Evolutionary conservation across 2,797 vertebrate species (phyloP), one percentile per base, ranked within the genome.

Genomic region (Acanthopagrus latus): DNA sequence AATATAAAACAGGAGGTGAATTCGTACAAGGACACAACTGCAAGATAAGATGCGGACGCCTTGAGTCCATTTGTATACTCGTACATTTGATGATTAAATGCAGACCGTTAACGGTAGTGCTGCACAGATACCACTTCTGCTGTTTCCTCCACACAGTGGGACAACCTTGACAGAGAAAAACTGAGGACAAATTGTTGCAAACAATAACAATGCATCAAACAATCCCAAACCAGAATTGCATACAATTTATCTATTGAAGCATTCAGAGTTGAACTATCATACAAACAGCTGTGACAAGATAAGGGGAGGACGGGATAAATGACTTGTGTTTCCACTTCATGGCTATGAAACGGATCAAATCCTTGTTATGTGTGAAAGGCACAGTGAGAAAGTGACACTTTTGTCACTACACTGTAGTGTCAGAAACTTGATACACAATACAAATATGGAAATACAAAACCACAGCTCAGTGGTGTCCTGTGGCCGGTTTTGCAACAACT

Each of bases 1-100:
- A 94, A 93, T 92, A 92, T 88, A 91, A 88, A 91, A 70, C 77
- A 84, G 71, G 70, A 62, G 70, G 75, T 67, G 57, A 73, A 76
- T 71, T 81, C 66, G 82, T 38, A 66, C 58, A 47, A 88, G 54
- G 82, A 87, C 54, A n/a, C 59, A 27, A 57, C 48, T 63, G 43
- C 14, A 21, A 29, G 50, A 71, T 27, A 68, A 80, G 71, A 64
- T 50, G 25, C 25, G 55, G 65, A 58, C 14, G 47, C 38, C 29
- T 47, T 0, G 16, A 33, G 18, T n/a, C 41, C 48, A 47, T 76
- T 79, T 83, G 38, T 58, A 17, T 63, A 71, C n/a, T 74, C 77
- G 48, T 68, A 76, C 48, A 43, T 73, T 65, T 43, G 25, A 80
- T 82, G 71, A 84, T 82, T 72, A 77, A 76, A 79, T 54, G 41